phyloP scores from a whole-genome alignment of 2,888 invertebrate species.

The Scaptomyza tumidula region DNA sequence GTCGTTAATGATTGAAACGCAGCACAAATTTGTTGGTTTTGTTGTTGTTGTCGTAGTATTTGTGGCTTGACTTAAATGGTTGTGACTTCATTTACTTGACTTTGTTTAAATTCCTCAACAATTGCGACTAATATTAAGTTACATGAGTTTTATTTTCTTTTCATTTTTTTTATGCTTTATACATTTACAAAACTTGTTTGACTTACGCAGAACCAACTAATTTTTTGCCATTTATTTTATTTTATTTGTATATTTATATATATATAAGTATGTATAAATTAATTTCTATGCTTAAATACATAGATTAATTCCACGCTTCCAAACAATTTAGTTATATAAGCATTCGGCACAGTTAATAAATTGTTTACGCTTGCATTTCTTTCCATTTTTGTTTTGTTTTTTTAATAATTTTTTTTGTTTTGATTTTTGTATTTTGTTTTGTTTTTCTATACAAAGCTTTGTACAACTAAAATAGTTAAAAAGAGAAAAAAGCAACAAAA shows the following conservation, averaged over 20 bases:
- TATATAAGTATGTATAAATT: constrained; percentile 59
- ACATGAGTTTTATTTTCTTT: constrained; percentile 54
- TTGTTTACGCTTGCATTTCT: constrained; percentile 52
- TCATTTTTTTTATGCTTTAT: constrained; percentile 39
- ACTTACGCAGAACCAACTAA: constrained; percentile 43
- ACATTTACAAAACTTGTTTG: constrained; percentile 67
- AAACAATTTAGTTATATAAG: constrained; percentile 63
- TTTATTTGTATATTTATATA: constrained; percentile 28
- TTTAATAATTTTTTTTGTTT: constrained; percentile 39
- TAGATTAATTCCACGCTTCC: constrained; percentile 72
- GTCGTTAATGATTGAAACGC: constrained; percentile 50
- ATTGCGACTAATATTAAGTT: constrained; percentile 74
- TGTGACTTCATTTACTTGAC: constrained; percentile 51
- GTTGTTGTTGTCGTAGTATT: constrained; percentile 28
- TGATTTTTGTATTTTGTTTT: constrained; percentile 44
- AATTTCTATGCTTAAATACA: constrained; percentile 75
- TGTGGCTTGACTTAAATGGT: constrained; percentile 53
- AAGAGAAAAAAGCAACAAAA: constrained; percentile 77
- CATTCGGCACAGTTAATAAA: constrained; percentile 65
- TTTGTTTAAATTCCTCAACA: constrained; percentile 64
- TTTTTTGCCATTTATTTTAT: constrained; percentile 35
- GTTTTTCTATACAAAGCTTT: constrained; percentile 71
- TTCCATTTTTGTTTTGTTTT: constrained; percentile 32
- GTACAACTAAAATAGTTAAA: constrained; percentile 81
- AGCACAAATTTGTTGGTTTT: constrained; percentile 46